Evolutionary conservation across 2,888 invertebrate genomes (phyloP), one percentile per base, ranked within the genome.

Genomic region (Abscondita cerata): DNA sequence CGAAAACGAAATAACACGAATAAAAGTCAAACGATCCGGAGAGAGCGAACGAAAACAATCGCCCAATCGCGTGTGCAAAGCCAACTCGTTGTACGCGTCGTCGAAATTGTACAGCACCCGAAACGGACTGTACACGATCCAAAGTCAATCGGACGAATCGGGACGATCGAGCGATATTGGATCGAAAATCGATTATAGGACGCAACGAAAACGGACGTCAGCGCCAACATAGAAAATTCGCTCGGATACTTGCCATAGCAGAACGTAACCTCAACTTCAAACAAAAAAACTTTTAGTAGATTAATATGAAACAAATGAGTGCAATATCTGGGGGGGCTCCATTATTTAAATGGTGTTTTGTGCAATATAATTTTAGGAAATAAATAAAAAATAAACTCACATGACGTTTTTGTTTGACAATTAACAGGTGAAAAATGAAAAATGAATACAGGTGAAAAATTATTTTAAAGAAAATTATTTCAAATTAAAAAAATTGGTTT

Each of bases 191-290:
- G 44, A 44, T 18, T 41, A 12, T 41, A 15, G n/a, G 41, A 41
- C 41, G 41, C 1, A 41, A 41, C 6, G 13, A 16, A 11, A 18
- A 41, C n/a, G 41, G 41, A 1, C 13, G 68, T 72, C 47, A 84
- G 84, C 68, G 82, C 82, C 41, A 86, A 84, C 70, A 80, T 88
- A 36, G 88, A 88, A 75, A 86, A 87, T 70, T 87, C 87, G 2
- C 76, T 88, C 18, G 88, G 88, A 4, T 88, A 88, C 75, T 77
- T 88, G 57, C 88, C 88, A 11, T 87, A 59, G 53, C 9, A 13
- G n/a, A n/a, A n/a, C n/a, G n/a, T 13, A 15, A 15, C 36, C 13
- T 11, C 11, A 36, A 3, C 11, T 36, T 36, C 3, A 12, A 36
- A 3, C n/a, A n/a, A n/a, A n/a, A n/a, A n/a, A n/a, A n/a, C n/a